Evolutionary conservation across 2,888 invertebrate species (phyloP), one percentile per base, ranked within the genome.

Genomic region (Amiota minor): DNA sequence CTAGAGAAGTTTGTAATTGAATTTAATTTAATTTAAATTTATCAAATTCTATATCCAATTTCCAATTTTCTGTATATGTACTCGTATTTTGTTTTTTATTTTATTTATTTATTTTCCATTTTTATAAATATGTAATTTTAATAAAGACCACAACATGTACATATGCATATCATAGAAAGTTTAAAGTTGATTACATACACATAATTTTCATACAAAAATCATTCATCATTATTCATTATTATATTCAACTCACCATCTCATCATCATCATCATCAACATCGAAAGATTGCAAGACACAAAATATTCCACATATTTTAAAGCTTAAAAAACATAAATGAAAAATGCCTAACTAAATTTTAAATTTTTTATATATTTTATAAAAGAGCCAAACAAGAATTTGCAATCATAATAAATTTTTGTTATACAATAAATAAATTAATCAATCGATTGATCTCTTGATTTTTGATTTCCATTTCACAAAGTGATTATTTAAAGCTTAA

Each of bases 131-230:
- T 65, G n/a, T n/a, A n/a, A 18, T 65, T 45, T 65, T 64, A 47
- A 65, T 65, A 53, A 23, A 68, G 67, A 68, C 20, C 67, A 50
- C 23, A 68, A 68, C 16, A 55, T 18, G n/a, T 1, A 53, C 67
- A 50, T 50, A 23, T 53, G 50, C 23, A 68, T 68, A 68, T 50
- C 12, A 68, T 53, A 68, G 14, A 35, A 53, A n/a, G 49, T 68
- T 53, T 16, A 68, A 23, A 23, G 9, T 9, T 55, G 18, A 9
- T n/a, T 55, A 14, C 2, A n/a, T 16, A 6, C 23, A 68, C 16
- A 16, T 64, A 64, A 49, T 65, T 65, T 35, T 6, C 2, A 6
- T 35, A 4, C n/a, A 35, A 35, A 35, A 35, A 35, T 6, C 35
- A 35, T 35, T 35, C 35, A 35, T 35, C 35, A 35, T 35, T 35